phyloP scores from a whole-genome alignment of 2,113 vertebrate species.

The Alouatta palliata region DNA sequence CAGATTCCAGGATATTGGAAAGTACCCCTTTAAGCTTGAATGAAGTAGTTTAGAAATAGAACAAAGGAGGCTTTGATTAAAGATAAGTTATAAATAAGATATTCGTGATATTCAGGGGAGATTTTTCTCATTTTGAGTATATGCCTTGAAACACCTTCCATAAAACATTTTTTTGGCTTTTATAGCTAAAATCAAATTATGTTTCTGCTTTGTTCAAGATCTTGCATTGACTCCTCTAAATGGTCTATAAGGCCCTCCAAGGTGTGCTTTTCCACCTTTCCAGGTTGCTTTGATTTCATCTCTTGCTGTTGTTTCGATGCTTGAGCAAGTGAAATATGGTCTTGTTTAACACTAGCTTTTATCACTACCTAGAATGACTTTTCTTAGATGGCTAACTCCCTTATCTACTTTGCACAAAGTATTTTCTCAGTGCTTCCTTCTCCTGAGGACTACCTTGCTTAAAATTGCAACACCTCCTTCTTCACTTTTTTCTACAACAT shows the following conservation, averaged over 20 bases:
- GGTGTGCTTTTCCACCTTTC: not conserved
- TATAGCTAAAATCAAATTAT: not conserved
- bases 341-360: not conserved
- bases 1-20: conserved; percentile 1
- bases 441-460: not conserved
- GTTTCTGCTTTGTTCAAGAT: not conserved
- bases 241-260: not conserved
- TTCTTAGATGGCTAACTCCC: not conserved
- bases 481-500: not conserved
- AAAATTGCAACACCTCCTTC: not conserved
- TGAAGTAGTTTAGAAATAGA: conserved; percentile 8
- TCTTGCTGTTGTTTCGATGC: not conserved
- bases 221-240: not conserved
- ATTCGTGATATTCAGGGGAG: not conserved
- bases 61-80: not conserved
- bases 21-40: not conserved
- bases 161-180: conserved; percentile 16
- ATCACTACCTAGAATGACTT: not conserved
- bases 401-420: not conserved
- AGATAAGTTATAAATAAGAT: conserved; percentile 7
- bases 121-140: conserved; percentile 28
- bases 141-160: not conserved
- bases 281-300: not conserved
- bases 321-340: not conserved
- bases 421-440: conserved; percentile 3